Conservation (phyloP, 2,888 invertebrate species). For the Cephus pulcher region DNA sequence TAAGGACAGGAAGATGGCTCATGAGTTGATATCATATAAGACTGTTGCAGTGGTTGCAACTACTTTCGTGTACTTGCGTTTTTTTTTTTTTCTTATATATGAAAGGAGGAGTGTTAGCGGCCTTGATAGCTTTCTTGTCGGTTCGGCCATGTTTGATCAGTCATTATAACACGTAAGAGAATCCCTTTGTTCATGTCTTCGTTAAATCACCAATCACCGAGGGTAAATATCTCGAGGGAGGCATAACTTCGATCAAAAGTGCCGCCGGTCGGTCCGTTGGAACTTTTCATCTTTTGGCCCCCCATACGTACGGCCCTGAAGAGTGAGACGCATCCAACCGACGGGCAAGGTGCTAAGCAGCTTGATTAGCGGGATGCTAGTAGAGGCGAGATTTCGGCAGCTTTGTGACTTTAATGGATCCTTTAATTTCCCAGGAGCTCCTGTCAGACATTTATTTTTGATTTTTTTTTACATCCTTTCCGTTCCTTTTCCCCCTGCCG, state of each 20-base stretch:
- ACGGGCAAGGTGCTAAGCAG: conserved; percentile 47
- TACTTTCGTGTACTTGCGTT: background rate
- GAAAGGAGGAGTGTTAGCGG: background rate
- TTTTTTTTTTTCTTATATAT: background rate
- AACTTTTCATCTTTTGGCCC: background rate
- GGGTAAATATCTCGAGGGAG: conserved; percentile 31
- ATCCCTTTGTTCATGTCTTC: conserved; percentile 14
- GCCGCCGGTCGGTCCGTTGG: conserved; percentile 1
- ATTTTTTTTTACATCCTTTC: background rate
- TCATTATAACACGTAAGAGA: conserved; percentile 43
- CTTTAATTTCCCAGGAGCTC: background rate
- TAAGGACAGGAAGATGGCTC: background rate
- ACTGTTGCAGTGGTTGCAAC: background rate
- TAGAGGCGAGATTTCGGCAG: conserved; percentile 10
- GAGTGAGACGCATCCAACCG: background rate
- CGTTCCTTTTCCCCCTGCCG: background rate
- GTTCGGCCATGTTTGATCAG: conserved; percentile 45
- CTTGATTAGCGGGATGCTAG: conserved; percentile 42
- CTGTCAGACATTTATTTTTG: background rate
- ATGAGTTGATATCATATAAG: background rate
- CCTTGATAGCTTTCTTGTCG: background rate
- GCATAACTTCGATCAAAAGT: background rate
- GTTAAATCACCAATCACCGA: conserved; percentile 40
- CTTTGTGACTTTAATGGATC: conserved; percentile 9
- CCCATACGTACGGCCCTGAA: background rate